Percentiles rank a stretch among this genome's conserved stretches.
Conservation (phyloP, 1,140 invertebrate genomes). For the Drosophila yakuba region DNA sequence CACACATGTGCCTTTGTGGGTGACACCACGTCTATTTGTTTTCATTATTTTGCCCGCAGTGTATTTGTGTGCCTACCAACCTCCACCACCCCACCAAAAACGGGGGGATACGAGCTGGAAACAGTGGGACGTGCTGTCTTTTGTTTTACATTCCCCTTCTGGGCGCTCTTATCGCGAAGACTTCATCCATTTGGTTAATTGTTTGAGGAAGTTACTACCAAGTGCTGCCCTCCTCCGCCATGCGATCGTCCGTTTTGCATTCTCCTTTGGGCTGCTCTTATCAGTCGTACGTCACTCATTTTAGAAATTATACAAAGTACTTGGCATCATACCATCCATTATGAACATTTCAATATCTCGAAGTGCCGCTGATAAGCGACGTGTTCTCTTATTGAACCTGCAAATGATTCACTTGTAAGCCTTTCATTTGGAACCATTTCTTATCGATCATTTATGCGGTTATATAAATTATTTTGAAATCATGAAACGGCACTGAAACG, state of each 20-base stretch:
- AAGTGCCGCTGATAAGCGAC: neutral
- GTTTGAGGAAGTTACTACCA: constrained; percentile 62
- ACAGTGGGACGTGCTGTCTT: constrained; percentile 15
- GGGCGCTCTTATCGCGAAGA: constrained; percentile 50
- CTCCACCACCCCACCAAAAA: neutral
- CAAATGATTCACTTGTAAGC: constrained; percentile 3
- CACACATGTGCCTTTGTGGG: constrained; percentile 11
- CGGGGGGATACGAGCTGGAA: neutral
- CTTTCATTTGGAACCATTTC: neutral
- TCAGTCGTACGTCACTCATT: constrained; percentile 51
- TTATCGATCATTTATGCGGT: neutral
- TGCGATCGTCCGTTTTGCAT: neutral
- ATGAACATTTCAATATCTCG: constrained; percentile 5
- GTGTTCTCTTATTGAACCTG: constrained; percentile 1
- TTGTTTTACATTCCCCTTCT: constrained; percentile 9
- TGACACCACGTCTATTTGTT: constrained; percentile 55
- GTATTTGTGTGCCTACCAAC: neutral
- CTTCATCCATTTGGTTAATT: constrained; percentile 71
- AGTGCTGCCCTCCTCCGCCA: neutral
- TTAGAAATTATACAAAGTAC: constrained; percentile 6
- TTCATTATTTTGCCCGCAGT: constrained; percentile 53
- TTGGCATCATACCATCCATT: constrained; percentile 1
- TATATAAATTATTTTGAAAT: neutral
- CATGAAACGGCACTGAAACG: neutral
- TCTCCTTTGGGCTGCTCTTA: constrained; percentile 30